Percentiles rank a stretch among this genome's conserved stretches.
phyloP scores from a whole-genome alignment of 2,888 invertebrate genomes.

The Scaptomyza caliginosa region DNA sequence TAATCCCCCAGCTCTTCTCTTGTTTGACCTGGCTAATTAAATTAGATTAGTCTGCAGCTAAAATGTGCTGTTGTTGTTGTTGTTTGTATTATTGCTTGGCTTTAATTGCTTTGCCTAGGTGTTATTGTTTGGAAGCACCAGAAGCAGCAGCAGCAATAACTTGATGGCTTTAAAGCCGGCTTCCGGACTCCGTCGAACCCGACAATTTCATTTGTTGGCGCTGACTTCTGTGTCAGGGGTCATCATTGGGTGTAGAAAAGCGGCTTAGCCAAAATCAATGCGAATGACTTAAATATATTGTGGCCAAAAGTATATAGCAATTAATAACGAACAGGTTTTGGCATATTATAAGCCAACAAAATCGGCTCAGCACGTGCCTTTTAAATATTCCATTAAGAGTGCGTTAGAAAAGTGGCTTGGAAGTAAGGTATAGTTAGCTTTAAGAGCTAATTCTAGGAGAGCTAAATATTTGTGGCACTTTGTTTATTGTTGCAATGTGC shows the following conservation, averaged over 20 bases:
- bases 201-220: slow-evolving; percentile 14
- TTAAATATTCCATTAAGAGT: slow-evolving; percentile 65
- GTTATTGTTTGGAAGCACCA: slow-evolving; percentile 2
- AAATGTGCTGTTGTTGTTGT: slow-evolving; percentile 41
- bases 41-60: slow-evolving; percentile 60
- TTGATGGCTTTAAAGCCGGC: slow-evolving; percentile 45
- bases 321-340: slow-evolving; percentile 65
- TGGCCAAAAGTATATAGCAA: slow-evolving; percentile 60
- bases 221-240: neutral
- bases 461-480: slow-evolving; percentile 47
- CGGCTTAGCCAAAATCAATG: slow-evolving; percentile 49
- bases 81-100: slow-evolving; percentile 23
- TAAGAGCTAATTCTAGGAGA: no score
- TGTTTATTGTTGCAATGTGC: slow-evolving; percentile 61
- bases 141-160: slow-evolving; percentile 22
- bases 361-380: slow-evolving; percentile 40
- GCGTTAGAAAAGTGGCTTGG: slow-evolving; percentile 34
- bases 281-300: slow-evolving; percentile 25
- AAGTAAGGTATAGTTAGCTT: slow-evolving; percentile 4
- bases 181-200: neutral
- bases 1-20: neutral
- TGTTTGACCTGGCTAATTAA: slow-evolving; percentile 61
- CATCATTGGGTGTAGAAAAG: slow-evolving; percentile 22
- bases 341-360: slow-evolving; percentile 59
- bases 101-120: slow-evolving; percentile 56